Percentiles rank a stretch among this genome's conserved stretches.
Conservation (phyloP, 2,113 vertebrate species). For the Melanocharis versteri region DNA sequence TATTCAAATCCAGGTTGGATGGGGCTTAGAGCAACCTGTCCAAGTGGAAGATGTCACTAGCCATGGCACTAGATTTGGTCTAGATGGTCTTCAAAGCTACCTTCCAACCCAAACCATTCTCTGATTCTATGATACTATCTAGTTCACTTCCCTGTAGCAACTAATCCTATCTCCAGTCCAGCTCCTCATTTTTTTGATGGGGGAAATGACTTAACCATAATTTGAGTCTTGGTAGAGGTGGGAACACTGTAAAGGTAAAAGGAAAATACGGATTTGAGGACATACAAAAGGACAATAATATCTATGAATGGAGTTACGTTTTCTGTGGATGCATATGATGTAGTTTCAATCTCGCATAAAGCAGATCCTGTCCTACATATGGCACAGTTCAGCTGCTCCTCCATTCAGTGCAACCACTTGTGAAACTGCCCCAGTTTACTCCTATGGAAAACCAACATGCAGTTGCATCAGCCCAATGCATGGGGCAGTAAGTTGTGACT, state of each 20-base stretch:
- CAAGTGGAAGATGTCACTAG: rapidly evolving
- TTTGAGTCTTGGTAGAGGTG: not conserved
- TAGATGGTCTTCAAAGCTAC: not conserved
- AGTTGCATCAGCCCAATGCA: not conserved
- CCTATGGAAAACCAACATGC: not conserved
- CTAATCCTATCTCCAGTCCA: not conserved
- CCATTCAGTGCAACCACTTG: not conserved
- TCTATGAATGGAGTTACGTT: not conserved
- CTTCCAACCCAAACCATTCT: not conserved
- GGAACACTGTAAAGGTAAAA: not conserved
- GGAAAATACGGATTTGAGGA: not conserved
- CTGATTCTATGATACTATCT: not conserved
- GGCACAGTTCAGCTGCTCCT: not conserved
- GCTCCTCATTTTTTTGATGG: not conserved
- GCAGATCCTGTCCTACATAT: not conserved
- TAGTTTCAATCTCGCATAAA: not conserved
- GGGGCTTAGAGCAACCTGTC: not conserved
- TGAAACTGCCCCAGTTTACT: not conserved
- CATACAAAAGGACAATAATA: not conserved
- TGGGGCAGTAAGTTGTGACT: not conserved
- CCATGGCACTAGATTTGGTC: not conserved
- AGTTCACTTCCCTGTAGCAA: not conserved
- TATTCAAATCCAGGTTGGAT: not conserved
- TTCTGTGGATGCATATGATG: not conserved
- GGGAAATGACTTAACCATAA: not conserved